A percentile compares a stretch with the other conserved stretches of the same genome.
Conservation (phyloP, 2,888 invertebrate species). For the Anoplius nigerrimus region DNA sequence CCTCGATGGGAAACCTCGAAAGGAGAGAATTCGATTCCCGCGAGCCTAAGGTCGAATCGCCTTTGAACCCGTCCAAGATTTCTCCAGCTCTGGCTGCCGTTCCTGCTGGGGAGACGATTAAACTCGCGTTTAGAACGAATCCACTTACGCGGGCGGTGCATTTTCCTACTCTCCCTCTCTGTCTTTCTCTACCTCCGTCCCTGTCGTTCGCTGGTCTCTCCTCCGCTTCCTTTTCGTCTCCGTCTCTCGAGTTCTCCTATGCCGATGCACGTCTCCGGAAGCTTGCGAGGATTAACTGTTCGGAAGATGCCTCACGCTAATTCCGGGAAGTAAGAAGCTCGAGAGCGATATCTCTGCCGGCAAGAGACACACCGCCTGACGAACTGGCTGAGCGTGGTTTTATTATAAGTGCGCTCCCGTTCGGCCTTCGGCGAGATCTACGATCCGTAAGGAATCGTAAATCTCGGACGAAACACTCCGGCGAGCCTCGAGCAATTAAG, state of each 20-base stretch:
- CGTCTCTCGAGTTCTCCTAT: no score
- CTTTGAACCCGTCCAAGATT: conserved; percentile 12
- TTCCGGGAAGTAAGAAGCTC: conserved; percentile 45
- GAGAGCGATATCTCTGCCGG: no score
- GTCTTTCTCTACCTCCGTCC: no score
- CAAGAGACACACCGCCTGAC: no score
- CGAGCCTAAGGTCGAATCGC: conserved; percentile 10
- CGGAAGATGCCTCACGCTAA: conserved; percentile 38
- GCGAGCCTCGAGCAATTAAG: conserved; percentile 17
- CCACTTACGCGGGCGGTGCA: conserved; percentile 29
- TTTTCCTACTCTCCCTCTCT: no score
- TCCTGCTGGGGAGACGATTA: conserved; percentile 21
- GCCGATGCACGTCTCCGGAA: no score
- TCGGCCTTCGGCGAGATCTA: no score
- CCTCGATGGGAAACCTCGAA: no score
- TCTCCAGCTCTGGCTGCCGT: neutral
- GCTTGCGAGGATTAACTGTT: conserved; percentile 35
- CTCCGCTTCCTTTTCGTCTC: no score
- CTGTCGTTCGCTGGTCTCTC: no score
- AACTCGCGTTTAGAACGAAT: conserved; percentile 37
- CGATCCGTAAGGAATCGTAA: neutral
- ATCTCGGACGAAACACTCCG: neutral
- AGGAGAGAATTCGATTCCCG: neutral
- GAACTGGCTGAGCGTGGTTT: no score
- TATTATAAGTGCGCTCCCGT: no score